Base-by-base conservation (phyloP, 2,113 vertebrate species). In the Paratilapia polleni region DNA sequence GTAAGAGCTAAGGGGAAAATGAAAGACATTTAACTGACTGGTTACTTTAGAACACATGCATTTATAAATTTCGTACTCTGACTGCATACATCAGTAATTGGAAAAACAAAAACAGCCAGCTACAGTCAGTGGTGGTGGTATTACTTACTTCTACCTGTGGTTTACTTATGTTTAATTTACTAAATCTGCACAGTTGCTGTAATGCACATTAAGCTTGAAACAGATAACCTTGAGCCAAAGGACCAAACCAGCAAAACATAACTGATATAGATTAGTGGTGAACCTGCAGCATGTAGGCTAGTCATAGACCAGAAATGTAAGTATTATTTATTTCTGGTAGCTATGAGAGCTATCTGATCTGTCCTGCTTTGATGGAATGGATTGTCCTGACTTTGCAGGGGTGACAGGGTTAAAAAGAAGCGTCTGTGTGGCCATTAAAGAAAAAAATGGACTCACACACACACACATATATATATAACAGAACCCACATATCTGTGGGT, bases 321-420 rank as follows among this genome's bases (percentile, higher is more conserved):
- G 64, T 80, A 86, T 38, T 74, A 61, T 81, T 82, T 82, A 77
- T 86, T 70, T 76, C 49, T 62, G 61, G 41, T 24, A 28, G 66
- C 77, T 74, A 79, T 81, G 54, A 61, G 74, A 52, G 59, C 80
- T 52, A 78, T 79, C 60, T 77, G 56, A 86, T 86, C 28, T 38
- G 7, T 70, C 47, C 62, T 49, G 43, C 60, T 86, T 81, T 77
- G 84, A 88, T 73, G 66, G 36, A 63, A 89, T 59, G 82, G 77
- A 86, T 88, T 80, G 80, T 66, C 36, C 75, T 64, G 80, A 87
- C 64, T 91, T 75, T 77, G 76, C 58, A 36, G 60, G 83, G 80
- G 82, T 84, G 81, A 87, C 24, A 26, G 47, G 80, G 86, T 90
- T 92, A 86, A 91, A 84, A n/a, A 79, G 74, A 82, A 84, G 8